A percentile compares a stretch with the other conserved stretches of the same genome.
Conservation (phyloP, 2,888 invertebrate genomes). For the Aquatica leii region DNA sequence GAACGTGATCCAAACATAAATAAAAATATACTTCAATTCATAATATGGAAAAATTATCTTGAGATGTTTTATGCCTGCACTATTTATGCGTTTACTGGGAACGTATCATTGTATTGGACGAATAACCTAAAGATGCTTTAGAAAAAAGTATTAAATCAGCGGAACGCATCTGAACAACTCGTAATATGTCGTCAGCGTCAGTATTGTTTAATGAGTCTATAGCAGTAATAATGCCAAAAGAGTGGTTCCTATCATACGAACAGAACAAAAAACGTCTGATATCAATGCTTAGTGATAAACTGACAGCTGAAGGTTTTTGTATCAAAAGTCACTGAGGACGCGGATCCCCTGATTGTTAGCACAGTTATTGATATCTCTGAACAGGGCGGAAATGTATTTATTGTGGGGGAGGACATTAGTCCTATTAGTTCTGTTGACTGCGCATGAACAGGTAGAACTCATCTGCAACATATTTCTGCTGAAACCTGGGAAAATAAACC, state of each 20-base stretch:
- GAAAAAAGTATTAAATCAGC: too few relatives aligned
- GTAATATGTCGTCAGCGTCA: too few relatives aligned
- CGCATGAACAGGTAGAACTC: not conserved
- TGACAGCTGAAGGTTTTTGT: not conserved
- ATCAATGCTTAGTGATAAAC: too few relatives aligned
- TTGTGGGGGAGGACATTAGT: conserved; percentile 5
- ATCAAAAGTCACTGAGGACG: not conserved
- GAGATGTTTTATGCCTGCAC: too few relatives aligned
- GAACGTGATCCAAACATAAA: too few relatives aligned
- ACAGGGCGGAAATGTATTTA: conserved; percentile 1
- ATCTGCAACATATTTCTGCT: not conserved
- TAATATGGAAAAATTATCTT: too few relatives aligned
- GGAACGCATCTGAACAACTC: too few relatives aligned
- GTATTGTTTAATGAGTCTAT: too few relatives aligned
- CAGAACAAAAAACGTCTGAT: not conserved
- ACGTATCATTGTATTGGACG: too few relatives aligned
- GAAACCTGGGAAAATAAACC: conserved; percentile 2
- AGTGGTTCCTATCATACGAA: not conserved
- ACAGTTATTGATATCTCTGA: not conserved
- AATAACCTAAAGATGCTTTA: too few relatives aligned
- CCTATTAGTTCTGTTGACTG: conserved; percentile 7
- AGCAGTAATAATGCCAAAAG: not conserved
- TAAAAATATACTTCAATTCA: too few relatives aligned
- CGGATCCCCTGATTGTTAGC: not conserved
- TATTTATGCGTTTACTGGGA: too few relatives aligned